Evolutionary conservation across 2,113 vertebrate genomes (phyloP), one percentile per base, ranked within the genome.

Genomic region (Callospermophilus lateralis): DNA sequence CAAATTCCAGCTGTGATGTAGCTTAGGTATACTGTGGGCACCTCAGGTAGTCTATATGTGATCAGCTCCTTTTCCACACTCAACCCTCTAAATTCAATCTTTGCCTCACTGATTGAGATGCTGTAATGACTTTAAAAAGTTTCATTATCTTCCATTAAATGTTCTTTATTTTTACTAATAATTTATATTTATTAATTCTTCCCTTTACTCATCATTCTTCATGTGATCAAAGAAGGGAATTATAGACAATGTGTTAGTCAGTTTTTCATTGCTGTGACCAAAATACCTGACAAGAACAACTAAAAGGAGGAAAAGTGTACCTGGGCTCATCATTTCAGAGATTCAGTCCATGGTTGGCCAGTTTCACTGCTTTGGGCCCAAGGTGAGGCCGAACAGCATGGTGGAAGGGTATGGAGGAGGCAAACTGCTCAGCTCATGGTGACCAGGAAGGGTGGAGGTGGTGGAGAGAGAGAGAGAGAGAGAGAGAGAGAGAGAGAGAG

Each of bases 31-130:
- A 9, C 1, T 0, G 37, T 34, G 11, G 37, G 30, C 7, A 0
- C 7, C 24, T 42, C 15, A 11, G 28, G 2, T 42, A 9, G 15
- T 6, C 20, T 22, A 1, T 1, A 0, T 0, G 0, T 45, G 28
- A 72, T 37, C 17, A 65, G 20, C 30, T 11, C 13, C 39, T 16
- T 65, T 45, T 2, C 30, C 8, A 39, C 20, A 20, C 15, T 39
- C 58, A 34, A 12, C 3, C 12, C 24, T 74, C 17, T 26, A 67
- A 15, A 0, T 20, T 77, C 45, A 86, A 67, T 34, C 24, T 65
- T 74, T 45, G 48, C 58, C 94, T 95, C 68, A 55, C 58, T 79
- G 81, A 37, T 70, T 19, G 37, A 61, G 45, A 42, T 77, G 26
- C 6, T 72, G 17, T 30, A 20, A 17, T 37, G 67, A 70, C 48